Percentiles rank a stretch among this genome's conserved stretches.
phyloP scores from a whole-genome alignment of 1,140 invertebrate species.

The Phocides pigmalion region DNA sequence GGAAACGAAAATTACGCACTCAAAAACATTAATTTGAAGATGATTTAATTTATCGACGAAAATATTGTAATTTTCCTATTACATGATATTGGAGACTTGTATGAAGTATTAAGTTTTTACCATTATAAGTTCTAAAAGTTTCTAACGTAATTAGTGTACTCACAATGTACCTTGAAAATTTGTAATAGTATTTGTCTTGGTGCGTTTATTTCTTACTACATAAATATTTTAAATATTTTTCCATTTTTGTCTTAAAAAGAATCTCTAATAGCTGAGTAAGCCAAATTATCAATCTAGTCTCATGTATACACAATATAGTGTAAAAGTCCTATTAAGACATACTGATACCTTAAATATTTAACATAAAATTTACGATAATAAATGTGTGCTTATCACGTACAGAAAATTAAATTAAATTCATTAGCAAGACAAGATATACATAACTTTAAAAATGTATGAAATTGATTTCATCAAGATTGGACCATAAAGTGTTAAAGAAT shows the following conservation, averaged over 20 bases:
- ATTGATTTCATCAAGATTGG: too few species aligned
- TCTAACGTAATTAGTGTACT: background rate
- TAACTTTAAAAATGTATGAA: too few species aligned
- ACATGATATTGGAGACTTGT: background rate
- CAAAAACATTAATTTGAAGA: conserved; percentile 1
- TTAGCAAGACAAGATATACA: too few species aligned
- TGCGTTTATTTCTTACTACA: background rate
- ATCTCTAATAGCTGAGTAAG: conserved; percentile 3
- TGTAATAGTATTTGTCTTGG: too few species aligned
- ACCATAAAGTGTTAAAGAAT: too few species aligned
- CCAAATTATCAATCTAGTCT: conserved; percentile 14
- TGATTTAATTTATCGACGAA: background rate
- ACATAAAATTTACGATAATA: too few species aligned
- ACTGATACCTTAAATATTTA: too few species aligned
- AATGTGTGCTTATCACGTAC: too few species aligned
- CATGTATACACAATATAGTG: background rate
- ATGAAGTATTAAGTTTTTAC: too few species aligned
- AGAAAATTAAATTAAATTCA: too few species aligned
- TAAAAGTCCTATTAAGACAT: background rate
- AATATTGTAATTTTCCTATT: background rate
- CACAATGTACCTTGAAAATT: background rate
- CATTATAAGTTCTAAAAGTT: too few species aligned
- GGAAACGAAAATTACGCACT: conserved; percentile 11
- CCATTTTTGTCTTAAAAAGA: background rate
- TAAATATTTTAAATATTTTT: conserved; percentile 3